phyloP scores from a whole-genome alignment of 2,797 vertebrate genomes.

The Rallus crepitans region DNA sequence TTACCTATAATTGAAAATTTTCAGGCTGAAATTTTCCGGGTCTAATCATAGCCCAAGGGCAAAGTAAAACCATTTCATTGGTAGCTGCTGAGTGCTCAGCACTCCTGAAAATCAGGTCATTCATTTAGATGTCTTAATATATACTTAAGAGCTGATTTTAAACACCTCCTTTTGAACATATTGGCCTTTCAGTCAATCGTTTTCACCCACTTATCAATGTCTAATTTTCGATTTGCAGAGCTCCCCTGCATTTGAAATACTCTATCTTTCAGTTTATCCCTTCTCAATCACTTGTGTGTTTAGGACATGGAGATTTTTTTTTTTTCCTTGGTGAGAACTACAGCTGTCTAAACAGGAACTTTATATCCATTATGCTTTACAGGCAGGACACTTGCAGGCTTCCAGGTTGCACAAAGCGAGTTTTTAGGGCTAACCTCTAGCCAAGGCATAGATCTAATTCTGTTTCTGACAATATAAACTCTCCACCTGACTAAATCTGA shows the following conservation, averaged over 20 bases:
- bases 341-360: background rate
- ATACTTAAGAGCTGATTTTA: conserved; percentile 48
- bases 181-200: conserved; percentile 12
- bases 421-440: background rate
- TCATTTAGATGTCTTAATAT: conserved; percentile 64
- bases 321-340: background rate
- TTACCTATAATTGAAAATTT: conserved; percentile 59
- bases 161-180: conserved; percentile 48
- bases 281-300: background rate
- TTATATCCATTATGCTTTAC: background rate
- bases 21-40: conserved; percentile 54
- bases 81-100: conserved; percentile 25
- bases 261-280: background rate
- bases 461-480: background rate
- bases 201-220: background rate
- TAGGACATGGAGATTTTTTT: background rate
- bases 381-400: background rate
- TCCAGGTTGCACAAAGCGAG: background rate
- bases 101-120: conserved; percentile 56
- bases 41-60: conserved; percentile 58
- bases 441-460: background rate
- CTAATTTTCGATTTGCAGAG: conserved; percentile 7
- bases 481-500: conserved; percentile 14
- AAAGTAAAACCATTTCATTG: conserved; percentile 54
- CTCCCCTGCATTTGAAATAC: background rate